These are phyloP conservation scores for Drosophila putrida DNA, from an alignment of 2,888 invertebrate genomes.

Conservation along the genomic window DNA sequence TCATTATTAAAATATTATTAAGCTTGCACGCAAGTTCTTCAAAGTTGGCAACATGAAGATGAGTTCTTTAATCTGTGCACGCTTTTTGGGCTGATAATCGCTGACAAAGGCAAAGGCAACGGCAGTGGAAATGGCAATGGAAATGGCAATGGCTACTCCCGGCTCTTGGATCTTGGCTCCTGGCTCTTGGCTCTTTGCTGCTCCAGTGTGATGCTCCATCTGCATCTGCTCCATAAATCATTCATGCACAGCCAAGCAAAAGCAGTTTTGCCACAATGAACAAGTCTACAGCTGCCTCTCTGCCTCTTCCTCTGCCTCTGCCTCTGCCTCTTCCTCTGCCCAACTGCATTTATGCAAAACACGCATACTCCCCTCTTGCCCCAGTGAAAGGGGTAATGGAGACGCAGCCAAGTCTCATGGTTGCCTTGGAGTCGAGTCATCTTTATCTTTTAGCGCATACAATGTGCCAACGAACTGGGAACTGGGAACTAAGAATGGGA, in stretches of 20 bases:
- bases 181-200: slow-evolving; percentile 7
- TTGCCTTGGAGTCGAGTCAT: slow-evolving; percentile 50
- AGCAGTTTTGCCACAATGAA: slow-evolving; percentile 63
- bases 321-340: slow-evolving; percentile 33
- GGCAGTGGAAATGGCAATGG: slow-evolving; percentile 3
- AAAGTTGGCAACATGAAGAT: slow-evolving; percentile 13
- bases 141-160: slow-evolving; percentile 1
- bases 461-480: slow-evolving; percentile 49
- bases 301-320: slow-evolving; percentile 36
- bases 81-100: slow-evolving; percentile 48
- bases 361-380: slow-evolving; percentile 29
- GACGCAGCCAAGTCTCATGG: slow-evolving; percentile 40
- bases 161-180: slow-evolving; percentile 30
- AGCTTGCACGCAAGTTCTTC: slow-evolving; percentile 14
- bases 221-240: slow-evolving; percentile 72
- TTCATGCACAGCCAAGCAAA: slow-evolving; percentile 72
- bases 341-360: slow-evolving; percentile 64
- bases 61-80: slow-evolving; percentile 24
- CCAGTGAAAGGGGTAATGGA: neutral
- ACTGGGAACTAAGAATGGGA: neutral
- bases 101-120: slow-evolving; percentile 22
- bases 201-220: slow-evolving; percentile 27
- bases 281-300: slow-evolving; percentile 36
- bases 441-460: slow-evolving; percentile 67
- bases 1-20: slow-evolving; percentile 33